phyloP scores from a whole-genome alignment of 1,140 invertebrate genomes.

The Drepana arcuata region DNA sequence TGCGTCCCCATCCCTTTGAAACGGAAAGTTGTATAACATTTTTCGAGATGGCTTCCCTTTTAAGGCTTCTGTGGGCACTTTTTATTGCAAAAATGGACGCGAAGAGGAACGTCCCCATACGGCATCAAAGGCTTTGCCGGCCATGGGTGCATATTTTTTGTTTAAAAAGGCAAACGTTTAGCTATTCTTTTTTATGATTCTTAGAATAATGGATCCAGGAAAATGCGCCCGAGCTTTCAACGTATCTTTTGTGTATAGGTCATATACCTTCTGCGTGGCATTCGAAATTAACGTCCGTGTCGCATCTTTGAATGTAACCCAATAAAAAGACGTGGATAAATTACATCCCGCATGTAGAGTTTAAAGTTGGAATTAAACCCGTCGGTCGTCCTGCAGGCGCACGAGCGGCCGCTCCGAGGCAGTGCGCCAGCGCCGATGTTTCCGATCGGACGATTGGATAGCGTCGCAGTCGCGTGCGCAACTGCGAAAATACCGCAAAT shows the following conservation, averaged over 20 bases:
- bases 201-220: too few species aligned
- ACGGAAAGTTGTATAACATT: conserved; percentile 57
- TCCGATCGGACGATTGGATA: conserved; percentile 40
- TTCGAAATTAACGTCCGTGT: conserved; percentile 35
- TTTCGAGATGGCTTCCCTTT: conserved; percentile 50
- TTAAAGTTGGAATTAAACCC: conserved; percentile 41
- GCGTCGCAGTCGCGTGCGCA: conserved; percentile 17
- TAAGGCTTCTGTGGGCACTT: conserved; percentile 33
- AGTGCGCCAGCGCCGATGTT: conserved; percentile 47
- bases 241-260: conserved; percentile 27
- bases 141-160: conserved; percentile 12
- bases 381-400: conserved; percentile 29
- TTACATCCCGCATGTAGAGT: conserved; percentile 29
- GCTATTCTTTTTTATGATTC: too few species aligned
- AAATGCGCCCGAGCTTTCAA: too few species aligned
- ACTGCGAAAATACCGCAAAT: conserved; percentile 27
- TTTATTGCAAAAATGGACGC: conserved; percentile 45
- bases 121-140: conserved; percentile 38
- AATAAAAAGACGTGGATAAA: conserved; percentile 38
- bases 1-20: conserved; percentile 52
- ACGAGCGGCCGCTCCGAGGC: conserved; percentile 17
- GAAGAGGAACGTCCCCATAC: conserved; percentile 23
- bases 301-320: conserved; percentile 14
- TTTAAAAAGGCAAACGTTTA: too few species aligned
- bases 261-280: conserved; percentile 30